A percentile compares a stretch with the other conserved stretches of the same genome.
These are phyloP conservation scores for Aphelocoma coerulescens DNA, from an alignment of 2,113 vertebrate genomes.

Conservation along the genomic window DNA sequence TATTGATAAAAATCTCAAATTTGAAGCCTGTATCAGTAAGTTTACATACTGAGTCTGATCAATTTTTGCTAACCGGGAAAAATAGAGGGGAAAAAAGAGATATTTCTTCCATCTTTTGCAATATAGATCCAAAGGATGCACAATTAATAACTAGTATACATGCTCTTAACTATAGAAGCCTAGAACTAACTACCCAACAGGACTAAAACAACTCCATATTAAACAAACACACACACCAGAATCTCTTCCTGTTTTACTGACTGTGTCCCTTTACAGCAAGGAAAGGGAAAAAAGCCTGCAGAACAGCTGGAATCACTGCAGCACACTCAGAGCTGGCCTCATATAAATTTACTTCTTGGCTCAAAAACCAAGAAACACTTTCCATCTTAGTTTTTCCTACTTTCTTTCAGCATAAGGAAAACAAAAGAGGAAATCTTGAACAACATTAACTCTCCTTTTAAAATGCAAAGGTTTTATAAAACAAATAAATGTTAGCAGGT, in stretches of 20 bases:
- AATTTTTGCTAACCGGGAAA: not conserved
- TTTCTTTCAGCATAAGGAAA: not conserved
- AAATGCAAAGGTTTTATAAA: not conserved
- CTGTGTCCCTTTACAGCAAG: not conserved
- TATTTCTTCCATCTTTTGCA: not conserved
- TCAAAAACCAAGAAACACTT: not conserved
- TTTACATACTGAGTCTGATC: not conserved
- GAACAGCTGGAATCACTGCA: not conserved
- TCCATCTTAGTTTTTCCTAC: not conserved
- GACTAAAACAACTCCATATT: not conserved
- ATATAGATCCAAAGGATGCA: not conserved
- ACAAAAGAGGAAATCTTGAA: not conserved
- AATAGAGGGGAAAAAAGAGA: rapidly evolving
- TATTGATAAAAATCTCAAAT: not conserved
- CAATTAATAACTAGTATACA: not conserved
- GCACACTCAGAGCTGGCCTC: not conserved
- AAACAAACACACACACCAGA: not conserved
- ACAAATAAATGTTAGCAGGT: not conserved
- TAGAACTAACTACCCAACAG: not conserved
- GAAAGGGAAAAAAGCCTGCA: not conserved
- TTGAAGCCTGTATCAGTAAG: not conserved
- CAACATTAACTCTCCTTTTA: not conserved
- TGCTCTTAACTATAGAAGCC: not conserved
- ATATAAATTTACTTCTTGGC: not conserved
- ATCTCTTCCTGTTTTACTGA: not conserved